Evolutionary conservation across 1,140 invertebrate species (phyloP).

Genomic region (Pseudoatta argentina): DNA sequence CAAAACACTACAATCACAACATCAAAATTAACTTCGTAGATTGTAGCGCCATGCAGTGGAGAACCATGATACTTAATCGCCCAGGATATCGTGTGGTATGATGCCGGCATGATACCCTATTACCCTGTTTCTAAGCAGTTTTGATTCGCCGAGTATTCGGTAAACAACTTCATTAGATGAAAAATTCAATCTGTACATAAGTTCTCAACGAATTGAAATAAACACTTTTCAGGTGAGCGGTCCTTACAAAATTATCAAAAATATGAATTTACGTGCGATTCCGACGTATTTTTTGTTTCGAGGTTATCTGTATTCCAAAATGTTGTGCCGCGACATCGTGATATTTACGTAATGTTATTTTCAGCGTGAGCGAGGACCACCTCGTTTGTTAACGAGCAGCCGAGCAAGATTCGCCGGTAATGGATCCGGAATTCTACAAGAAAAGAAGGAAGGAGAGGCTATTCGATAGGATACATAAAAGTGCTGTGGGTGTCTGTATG

Average conservation of each 20-base stretch:
- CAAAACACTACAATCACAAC: too few species aligned
- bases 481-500: slow-evolving; percentile 72
- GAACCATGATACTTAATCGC: background rate
- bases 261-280: background rate
- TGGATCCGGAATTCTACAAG: slow-evolving; percentile 22
- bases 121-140: background rate
- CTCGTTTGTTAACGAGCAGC: background rate
- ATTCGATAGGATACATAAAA: slow-evolving; percentile 77
- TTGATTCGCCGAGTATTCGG: background rate
- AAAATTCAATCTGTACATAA: background rate
- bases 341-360: slow-evolving; percentile 27
- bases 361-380: background rate
- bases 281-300: background rate
- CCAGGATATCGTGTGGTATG: background rate
- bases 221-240: background rate
- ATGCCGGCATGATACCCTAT: background rate
- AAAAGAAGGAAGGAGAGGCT: slow-evolving; percentile 46
- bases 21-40: background rate
- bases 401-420: background rate
- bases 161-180: background rate
- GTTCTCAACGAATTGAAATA: background rate
- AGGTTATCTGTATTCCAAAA: slow-evolving; percentile 11
- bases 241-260: background rate
- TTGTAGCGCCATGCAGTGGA: background rate
- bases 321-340: background rate